phyloP scores from a whole-genome alignment of 1,140 invertebrate genomes.

The Heliothis subflexa region DNA sequence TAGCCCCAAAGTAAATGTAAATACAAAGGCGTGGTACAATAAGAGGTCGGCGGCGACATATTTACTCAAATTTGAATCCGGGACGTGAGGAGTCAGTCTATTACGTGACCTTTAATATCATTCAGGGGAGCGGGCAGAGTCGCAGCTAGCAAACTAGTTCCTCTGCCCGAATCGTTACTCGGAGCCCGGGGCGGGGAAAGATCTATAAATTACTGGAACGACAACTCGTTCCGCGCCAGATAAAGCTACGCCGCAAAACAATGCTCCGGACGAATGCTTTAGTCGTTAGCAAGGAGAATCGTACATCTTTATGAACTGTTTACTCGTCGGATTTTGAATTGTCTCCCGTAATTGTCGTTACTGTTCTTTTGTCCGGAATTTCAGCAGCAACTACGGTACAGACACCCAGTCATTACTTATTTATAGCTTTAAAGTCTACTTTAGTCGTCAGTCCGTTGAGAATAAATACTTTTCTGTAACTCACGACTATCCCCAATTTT shows the following conservation, averaged over 20 bases:
- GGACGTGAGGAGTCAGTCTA: slow-evolving; percentile 73
- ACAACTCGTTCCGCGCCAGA: slow-evolving; percentile 83
- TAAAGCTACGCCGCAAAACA: slow-evolving; percentile 84
- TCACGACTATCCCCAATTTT: slow-evolving; percentile 76
- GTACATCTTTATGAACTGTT: slow-evolving; percentile 80
- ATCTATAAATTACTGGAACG: slow-evolving; percentile 84
- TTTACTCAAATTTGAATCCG: slow-evolving; percentile 78
- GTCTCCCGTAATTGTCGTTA: slow-evolving; percentile 49
- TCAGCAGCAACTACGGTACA: slow-evolving; percentile 23
- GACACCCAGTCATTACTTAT: slow-evolving; percentile 37
- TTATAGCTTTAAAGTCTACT: slow-evolving; percentile 45
- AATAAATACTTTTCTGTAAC: slow-evolving; percentile 68
- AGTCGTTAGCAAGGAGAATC: slow-evolving; percentile 73
- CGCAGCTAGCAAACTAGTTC: slow-evolving; percentile 63
- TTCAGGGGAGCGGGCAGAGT: slow-evolving; percentile 64
- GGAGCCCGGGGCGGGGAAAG: slow-evolving; percentile 77
- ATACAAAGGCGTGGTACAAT: slow-evolving; percentile 63
- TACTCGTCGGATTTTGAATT: slow-evolving; percentile 63
- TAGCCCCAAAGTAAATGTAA: slow-evolving; percentile 65
- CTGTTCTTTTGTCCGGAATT: slow-evolving; percentile 54
- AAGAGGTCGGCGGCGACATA: slow-evolving; percentile 65
- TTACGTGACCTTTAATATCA: slow-evolving; percentile 80
- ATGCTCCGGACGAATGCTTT: slow-evolving; percentile 78
- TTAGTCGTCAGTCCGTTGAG: slow-evolving; percentile 49
- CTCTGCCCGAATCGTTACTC: slow-evolving; percentile 71